These are phyloP conservation scores for Andrena marginata DNA, from an alignment of 2,888 invertebrate species.

Conservation along the genomic window DNA sequence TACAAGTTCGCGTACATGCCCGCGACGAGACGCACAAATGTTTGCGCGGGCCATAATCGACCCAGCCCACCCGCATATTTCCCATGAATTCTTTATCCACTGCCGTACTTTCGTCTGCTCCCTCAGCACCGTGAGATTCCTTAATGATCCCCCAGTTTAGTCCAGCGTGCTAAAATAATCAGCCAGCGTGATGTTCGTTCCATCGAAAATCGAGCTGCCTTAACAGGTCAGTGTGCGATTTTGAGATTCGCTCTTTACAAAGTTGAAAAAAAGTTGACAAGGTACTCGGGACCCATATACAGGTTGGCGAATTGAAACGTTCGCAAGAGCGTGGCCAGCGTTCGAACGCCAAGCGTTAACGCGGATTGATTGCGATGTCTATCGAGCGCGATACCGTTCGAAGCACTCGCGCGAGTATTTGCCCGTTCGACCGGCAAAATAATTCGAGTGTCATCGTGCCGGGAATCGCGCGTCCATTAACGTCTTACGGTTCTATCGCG, in stretches of 20 bases:
- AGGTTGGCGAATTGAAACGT: conserved; percentile 26
- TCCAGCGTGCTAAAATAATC: too few relatives aligned
- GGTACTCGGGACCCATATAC: not conserved
- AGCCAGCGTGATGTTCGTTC: too few relatives aligned
- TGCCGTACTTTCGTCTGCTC: conserved; percentile 32
- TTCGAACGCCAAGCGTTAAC: conserved; percentile 13
- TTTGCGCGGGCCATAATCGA: conserved; percentile 70
- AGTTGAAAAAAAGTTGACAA: not conserved
- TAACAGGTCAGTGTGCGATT: too few relatives aligned
- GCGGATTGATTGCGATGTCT: conserved; percentile 28
- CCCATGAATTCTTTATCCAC: conserved; percentile 64
- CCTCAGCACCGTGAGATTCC: conserved; percentile 16
- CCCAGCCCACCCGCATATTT: conserved; percentile 59
- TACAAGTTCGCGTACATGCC: conserved; percentile 56
- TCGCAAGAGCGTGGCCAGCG: not conserved
- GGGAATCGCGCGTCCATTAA: conserved; percentile 36
- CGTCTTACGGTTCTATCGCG: conserved; percentile 33
- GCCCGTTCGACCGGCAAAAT: conserved; percentile 19
- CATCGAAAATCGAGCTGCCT: too few relatives aligned
- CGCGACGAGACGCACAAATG: conserved; percentile 66
- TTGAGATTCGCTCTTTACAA: not conserved
- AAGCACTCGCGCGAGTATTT: conserved; percentile 5
- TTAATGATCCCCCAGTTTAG: conserved; percentile 5
- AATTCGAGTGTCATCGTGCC: conserved; percentile 24
- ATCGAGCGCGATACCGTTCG: conserved; percentile 7